Conservation (phyloP, 2,113 vertebrate genomes). For the Aviceda subcristata region DNA sequence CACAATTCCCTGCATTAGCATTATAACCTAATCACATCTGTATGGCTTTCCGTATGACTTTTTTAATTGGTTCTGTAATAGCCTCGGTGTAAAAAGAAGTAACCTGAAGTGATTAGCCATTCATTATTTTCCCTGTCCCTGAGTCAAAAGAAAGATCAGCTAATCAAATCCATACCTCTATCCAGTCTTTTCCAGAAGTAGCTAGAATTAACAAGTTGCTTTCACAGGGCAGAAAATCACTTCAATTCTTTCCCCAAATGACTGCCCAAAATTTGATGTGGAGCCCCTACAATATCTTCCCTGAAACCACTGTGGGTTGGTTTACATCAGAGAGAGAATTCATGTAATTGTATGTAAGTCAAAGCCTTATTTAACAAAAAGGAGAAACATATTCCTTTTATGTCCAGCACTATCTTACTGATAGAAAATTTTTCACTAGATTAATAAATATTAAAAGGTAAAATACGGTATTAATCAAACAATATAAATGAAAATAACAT, state of each 20-base stretch:
- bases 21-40: slow-evolving; percentile 43
- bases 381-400: neutral
- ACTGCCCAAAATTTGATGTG: neutral
- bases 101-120: slow-evolving; percentile 48
- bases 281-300: neutral
- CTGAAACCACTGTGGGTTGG: neutral
- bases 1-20: slow-evolving; percentile 17
- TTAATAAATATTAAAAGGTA: neutral
- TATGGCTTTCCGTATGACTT: neutral
- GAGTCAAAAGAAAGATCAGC: slow-evolving; percentile 32
- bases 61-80: slow-evolving; percentile 52
- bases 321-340: neutral
- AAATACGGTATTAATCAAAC: neutral
- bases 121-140: slow-evolving; percentile 22
- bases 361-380: neutral
- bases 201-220: neutral
- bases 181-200: neutral
- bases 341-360: neutral
- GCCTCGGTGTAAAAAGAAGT: neutral
- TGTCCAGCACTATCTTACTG: neutral
- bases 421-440: neutral
- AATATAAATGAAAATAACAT: neutral
- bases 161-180: neutral
- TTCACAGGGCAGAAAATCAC: neutral
- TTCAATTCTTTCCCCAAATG: neutral